Evolutionary conservation across 2,888 invertebrate species (phyloP).

Genomic region (Monochamus alternatus): DNA sequence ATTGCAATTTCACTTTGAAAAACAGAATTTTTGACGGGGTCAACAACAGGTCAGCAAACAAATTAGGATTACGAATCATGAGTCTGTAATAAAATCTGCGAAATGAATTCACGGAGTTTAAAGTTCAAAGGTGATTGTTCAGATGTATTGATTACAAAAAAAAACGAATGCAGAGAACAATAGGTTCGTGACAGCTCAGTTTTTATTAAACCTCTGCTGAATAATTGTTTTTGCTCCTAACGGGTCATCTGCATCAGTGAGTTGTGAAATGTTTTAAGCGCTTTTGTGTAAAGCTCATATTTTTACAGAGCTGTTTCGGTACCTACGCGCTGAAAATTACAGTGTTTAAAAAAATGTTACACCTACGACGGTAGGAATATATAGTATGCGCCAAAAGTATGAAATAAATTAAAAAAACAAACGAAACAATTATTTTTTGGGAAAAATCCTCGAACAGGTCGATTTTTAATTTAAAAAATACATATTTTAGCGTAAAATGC

Average conservation of each 20-base stretch:
- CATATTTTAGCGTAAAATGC: no score
- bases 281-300: no score
- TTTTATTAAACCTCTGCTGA: background rate
- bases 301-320: no score
- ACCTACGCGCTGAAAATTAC: no score
- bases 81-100: background rate
- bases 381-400: no score
- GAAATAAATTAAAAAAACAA: no score
- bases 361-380: no score
- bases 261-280: background rate
- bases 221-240: background rate
- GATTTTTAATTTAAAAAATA: no score
- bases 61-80: background rate
- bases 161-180: background rate
- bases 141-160: background rate
- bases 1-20: no score
- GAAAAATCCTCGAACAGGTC: no score
- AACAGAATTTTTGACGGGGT: background rate
- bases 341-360: no score
- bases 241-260: background rate
- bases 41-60: background rate
- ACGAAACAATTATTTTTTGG: no score
- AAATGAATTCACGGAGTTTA: background rate
- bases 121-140: slow-evolving; percentile 5
- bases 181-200: background rate